A percentile compares a stretch with the other conserved stretches of the same genome.
phyloP scores from a whole-genome alignment of 1,140 invertebrate genomes.

The Drosophila burlai region DNA sequence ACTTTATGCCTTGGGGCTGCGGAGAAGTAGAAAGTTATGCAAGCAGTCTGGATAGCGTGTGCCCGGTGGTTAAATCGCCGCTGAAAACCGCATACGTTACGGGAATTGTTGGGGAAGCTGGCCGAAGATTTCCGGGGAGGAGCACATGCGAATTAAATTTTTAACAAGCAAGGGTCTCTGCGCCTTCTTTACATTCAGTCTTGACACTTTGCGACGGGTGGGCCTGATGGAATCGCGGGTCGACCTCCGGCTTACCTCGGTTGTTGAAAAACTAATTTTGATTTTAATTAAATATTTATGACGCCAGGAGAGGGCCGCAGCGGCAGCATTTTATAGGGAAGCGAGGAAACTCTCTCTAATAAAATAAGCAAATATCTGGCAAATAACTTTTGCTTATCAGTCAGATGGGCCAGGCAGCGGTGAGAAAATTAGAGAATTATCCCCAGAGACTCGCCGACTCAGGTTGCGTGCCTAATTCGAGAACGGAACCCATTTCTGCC shows the following conservation, averaged over 20 bases:
- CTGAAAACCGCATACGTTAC: constrained; percentile 36
- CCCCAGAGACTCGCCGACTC: constrained; percentile 56
- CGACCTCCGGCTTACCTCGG: constrained; percentile 13
- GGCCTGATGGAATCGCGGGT: constrained; percentile 31
- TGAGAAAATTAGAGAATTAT: constrained; percentile 82
- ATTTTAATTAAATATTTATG: constrained; percentile 82
- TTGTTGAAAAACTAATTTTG: constrained; percentile 72
- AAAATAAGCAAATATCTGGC: constrained; percentile 80
- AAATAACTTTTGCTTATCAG: constrained; percentile 84
- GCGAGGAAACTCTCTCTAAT: constrained; percentile 54
- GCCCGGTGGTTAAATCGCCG: constrained; percentile 55
- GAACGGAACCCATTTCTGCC: constrained; percentile 35
- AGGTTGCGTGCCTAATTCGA: constrained; percentile 63
- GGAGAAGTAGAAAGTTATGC: constrained; percentile 56
- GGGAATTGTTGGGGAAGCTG: constrained; percentile 35
- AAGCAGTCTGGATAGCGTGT: constrained; percentile 54
- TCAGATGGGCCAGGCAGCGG: constrained; percentile 59
- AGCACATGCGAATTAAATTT: constrained; percentile 68
- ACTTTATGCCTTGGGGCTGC: constrained; percentile 39
- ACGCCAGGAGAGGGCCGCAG: constrained; percentile 8
- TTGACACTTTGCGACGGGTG: constrained; percentile 22
- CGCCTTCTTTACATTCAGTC: constrained; percentile 44
- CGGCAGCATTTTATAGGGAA: constrained; percentile 13
- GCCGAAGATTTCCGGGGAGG: constrained; percentile 7
- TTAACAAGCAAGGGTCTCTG: constrained; percentile 49